These are phyloP conservation scores for Thaleichthys pacificus DNA, from an alignment of 2,797 vertebrate genomes.

Conservation along the genomic window DNA sequence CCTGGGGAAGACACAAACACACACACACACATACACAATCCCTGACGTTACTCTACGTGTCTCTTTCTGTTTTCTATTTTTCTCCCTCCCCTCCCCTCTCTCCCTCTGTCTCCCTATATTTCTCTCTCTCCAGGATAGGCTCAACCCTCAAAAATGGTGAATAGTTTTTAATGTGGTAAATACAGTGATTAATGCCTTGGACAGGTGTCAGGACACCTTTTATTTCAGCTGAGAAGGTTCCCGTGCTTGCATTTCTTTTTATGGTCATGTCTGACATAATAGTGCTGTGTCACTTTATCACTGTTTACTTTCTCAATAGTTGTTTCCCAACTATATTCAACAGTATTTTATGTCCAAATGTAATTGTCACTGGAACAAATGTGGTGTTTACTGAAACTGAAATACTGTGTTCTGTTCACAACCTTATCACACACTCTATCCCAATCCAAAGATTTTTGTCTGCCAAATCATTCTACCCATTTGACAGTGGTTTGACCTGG, in stretches of 20 bases:
- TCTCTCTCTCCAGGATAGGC: background rate
- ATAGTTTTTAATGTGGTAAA: too few relatives aligned
- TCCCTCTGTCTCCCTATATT: too few relatives aligned
- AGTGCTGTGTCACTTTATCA: background rate
- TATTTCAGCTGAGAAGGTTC: too few relatives aligned
- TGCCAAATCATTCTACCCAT: background rate
- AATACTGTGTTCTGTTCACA: background rate
- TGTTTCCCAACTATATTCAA: background rate
- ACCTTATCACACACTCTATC: background rate
- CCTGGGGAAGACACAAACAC: conserved; percentile 37
- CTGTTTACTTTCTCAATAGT: background rate
- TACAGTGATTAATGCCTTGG: too few relatives aligned
- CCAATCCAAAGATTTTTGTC: background rate
- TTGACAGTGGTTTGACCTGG: conserved; percentile 19
- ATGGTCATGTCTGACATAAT: background rate
- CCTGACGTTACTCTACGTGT: too few relatives aligned
- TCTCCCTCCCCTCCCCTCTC: too few relatives aligned
- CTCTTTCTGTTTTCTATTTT: too few relatives aligned
- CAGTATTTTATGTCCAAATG: background rate
- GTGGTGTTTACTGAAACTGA: background rate
- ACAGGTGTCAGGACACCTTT: background rate
- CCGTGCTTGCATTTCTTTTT: background rate
- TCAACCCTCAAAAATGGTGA: too few relatives aligned
- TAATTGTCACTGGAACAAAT: background rate
- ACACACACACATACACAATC: conserved; percentile 17